Evolutionary conservation across 2,888 invertebrate species (phyloP).

Genomic region (Melinaea menophilus): DNA sequence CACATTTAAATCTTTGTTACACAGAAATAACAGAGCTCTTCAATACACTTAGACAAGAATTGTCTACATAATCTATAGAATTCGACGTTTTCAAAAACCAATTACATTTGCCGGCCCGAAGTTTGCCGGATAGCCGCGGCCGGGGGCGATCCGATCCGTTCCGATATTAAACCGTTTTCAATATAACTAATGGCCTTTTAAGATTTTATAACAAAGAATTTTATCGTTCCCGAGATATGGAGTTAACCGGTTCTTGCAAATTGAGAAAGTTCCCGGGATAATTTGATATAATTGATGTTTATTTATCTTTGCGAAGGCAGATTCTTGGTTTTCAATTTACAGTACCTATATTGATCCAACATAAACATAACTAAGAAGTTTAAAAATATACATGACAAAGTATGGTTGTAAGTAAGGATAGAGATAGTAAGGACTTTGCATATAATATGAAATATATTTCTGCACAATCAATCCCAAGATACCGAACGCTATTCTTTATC

Average conservation of each 20-base stretch:
- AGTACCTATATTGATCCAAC: no score
- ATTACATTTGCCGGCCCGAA: slow-evolving; percentile 42
- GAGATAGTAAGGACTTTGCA: background rate
- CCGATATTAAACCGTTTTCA: slow-evolving; percentile 43
- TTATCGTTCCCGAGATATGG: slow-evolving; percentile 33
- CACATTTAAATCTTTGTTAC: no score
- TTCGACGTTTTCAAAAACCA: slow-evolving; percentile 36
- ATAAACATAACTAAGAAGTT: no score
- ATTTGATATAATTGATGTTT: slow-evolving; percentile 35
- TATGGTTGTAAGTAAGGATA: no score
- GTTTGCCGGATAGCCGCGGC: slow-evolving; percentile 33
- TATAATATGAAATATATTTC: background rate
- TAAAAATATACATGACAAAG: no score
- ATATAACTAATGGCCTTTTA: slow-evolving; percentile 43
- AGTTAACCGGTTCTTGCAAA: slow-evolving; percentile 36
- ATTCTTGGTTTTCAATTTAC: background rate
- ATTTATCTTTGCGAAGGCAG: slow-evolving; percentile 5
- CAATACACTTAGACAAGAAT: slow-evolving; percentile 11
- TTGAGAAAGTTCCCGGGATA: slow-evolving; percentile 39
- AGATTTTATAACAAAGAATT: slow-evolving; percentile 46
- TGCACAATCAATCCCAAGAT: background rate
- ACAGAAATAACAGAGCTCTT: background rate
- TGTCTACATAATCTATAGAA: slow-evolving; percentile 14
- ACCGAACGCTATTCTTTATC: slow-evolving; percentile 19
- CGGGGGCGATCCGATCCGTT: slow-evolving; percentile 34